Evolutionary conservation across 2,113 vertebrate genomes (phyloP).

Genomic region (Sturnira hondurensis): DNA sequence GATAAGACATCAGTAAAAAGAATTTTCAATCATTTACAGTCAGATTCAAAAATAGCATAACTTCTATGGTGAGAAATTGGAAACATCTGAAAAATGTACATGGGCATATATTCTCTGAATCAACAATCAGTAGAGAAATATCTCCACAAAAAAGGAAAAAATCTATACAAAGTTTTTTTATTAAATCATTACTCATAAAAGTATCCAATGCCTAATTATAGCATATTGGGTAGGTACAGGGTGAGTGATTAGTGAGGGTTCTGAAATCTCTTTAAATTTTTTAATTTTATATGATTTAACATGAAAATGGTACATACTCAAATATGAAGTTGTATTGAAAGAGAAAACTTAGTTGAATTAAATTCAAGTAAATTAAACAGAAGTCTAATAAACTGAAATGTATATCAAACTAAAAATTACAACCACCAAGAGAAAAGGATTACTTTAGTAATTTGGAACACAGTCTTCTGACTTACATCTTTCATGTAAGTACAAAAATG

Average conservation of each 20-base stretch:
- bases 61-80: not conserved
- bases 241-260: accelerated
- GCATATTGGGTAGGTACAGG: not conserved
- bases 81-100: not conserved
- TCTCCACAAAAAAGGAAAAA: not conserved
- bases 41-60: not conserved
- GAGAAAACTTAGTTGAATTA: not conserved
- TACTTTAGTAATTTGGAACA: not conserved
- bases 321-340: not conserved
- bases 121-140: not conserved
- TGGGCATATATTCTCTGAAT: not conserved
- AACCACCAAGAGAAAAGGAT: not conserved
- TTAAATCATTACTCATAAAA: not conserved
- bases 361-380: not conserved
- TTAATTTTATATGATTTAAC: not conserved
- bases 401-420: not conserved
- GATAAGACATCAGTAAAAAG: not conserved
- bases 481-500: not conserved
- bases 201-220: not conserved
- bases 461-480: not conserved
- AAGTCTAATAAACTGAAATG: not conserved
- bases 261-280: not conserved
- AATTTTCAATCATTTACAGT: not conserved
- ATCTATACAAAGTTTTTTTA: not conserved
- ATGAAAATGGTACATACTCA: not conserved